phyloP scores from a whole-genome alignment of 2,113 vertebrate species.

The Coptodon bakossiorum region DNA sequence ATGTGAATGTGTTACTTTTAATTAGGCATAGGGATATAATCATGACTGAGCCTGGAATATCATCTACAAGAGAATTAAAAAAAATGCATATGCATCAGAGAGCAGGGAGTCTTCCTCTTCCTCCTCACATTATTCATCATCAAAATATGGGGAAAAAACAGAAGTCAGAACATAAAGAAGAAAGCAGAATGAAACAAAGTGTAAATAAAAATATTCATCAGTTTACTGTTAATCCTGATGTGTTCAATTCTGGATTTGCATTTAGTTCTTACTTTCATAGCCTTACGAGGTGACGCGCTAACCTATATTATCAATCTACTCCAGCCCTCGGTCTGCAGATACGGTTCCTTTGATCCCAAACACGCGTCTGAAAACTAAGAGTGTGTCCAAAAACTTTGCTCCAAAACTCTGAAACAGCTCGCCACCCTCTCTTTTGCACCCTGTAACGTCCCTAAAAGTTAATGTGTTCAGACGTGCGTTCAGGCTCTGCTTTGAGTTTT shows the following conservation, averaged over 20 bases:
- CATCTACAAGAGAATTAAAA: neutral
- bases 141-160: neutral
- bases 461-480: neutral
- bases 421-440: neutral
- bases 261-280: neutral
- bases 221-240: neutral
- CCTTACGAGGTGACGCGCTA: neutral
- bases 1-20: neutral
- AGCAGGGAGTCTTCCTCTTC: neutral
- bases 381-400: neutral
- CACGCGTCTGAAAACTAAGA: neutral
- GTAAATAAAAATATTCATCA: neutral
- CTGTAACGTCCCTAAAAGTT: neutral
- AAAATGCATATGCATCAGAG: neutral
- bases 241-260: neutral
- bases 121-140: neutral
- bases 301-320: accelerated
- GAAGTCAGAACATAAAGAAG: neutral
- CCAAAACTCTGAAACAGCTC: neutral
- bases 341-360: neutral
- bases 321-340: accelerated
- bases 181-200: neutral
- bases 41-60: accelerated
- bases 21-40: neutral
- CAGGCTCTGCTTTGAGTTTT: neutral